A percentile compares a stretch with the other conserved stretches of the same genome.
phyloP scores from a whole-genome alignment of 2,113 vertebrate genomes.

The Choloepus hoffmanni region DNA sequence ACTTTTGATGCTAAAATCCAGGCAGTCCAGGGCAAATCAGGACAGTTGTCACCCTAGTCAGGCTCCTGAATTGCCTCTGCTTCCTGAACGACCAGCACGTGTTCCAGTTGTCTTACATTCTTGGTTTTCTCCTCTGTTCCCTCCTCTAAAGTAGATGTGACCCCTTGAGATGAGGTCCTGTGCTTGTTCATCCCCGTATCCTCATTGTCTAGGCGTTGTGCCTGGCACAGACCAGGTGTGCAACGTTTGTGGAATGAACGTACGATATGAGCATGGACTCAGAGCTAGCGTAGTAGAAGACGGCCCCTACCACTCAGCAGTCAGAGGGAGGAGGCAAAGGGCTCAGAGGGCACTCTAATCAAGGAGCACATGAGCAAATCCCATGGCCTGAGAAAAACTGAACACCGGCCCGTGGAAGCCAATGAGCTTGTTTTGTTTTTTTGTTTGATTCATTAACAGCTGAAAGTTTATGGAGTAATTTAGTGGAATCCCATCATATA shows the following conservation, averaged over 20 bases:
- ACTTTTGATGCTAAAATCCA: not conserved
- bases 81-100: not conserved
- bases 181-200: not conserved
- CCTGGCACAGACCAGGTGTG: not conserved
- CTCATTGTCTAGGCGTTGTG: not conserved
- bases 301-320: not conserved
- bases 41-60: not conserved
- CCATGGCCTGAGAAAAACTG: not conserved
- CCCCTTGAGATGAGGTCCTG: not conserved
- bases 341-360: not conserved
- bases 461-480: not conserved
- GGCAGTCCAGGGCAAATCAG: not conserved
- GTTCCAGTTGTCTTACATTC: not conserved
- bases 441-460: not conserved
- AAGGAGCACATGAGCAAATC: not conserved
- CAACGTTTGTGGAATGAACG: not conserved
- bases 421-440: not conserved
- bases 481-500: not conserved
- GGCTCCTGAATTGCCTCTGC: not conserved
- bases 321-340: not conserved
- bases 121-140: not conserved
- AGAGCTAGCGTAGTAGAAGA: fast-evolving
- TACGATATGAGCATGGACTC: not conserved
- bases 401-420: not conserved
- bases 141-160: not conserved